Conservation (phyloP, 2,888 invertebrate species). For the Dromius quadrimaculatus region DNA sequence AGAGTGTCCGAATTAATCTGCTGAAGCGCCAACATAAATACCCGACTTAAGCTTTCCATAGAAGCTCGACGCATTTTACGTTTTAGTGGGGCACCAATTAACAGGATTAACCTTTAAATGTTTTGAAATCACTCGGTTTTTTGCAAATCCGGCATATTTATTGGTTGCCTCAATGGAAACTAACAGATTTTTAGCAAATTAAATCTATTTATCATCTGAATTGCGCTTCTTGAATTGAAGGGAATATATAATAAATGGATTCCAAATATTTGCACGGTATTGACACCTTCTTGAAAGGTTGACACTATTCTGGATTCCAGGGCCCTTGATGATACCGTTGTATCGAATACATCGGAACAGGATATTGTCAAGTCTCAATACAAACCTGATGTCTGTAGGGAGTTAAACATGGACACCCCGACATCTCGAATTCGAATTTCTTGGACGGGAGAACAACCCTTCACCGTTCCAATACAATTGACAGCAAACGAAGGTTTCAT, state of each 20-base stretch:
- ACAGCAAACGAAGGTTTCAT: constrained; percentile 42
- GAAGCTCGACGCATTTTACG: constrained; percentile 24
- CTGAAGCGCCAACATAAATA: background rate
- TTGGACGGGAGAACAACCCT: constrained; percentile 17
- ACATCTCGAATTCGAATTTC: constrained; percentile 18
- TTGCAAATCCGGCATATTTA: background rate
- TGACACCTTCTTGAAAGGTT: too few relatives aligned
- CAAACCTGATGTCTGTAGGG: constrained; percentile 1
- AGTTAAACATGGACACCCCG: too few relatives aligned
- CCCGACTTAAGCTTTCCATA: constrained; percentile 16
- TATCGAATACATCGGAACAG: constrained; percentile 18
- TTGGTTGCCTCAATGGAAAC: background rate
- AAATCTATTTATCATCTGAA: too few relatives aligned
- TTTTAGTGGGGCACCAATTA: constrained; percentile 22
- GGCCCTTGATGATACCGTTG: background rate
- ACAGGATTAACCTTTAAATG: constrained; percentile 36
- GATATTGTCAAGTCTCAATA: constrained; percentile 27
- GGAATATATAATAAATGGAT: too few relatives aligned
- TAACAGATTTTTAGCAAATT: too few relatives aligned
- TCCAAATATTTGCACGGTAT: too few relatives aligned
- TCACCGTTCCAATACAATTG: constrained; percentile 24
- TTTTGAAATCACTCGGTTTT: constrained; percentile 11
- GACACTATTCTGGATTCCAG: too few relatives aligned
- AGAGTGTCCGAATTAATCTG: constrained; percentile 8
- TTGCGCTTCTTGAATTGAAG: too few relatives aligned